Evolutionary conservation across 2,797 vertebrate genomes (phyloP), one percentile per base, ranked within the genome.

Genomic region (Xerus rutilus): DNA sequence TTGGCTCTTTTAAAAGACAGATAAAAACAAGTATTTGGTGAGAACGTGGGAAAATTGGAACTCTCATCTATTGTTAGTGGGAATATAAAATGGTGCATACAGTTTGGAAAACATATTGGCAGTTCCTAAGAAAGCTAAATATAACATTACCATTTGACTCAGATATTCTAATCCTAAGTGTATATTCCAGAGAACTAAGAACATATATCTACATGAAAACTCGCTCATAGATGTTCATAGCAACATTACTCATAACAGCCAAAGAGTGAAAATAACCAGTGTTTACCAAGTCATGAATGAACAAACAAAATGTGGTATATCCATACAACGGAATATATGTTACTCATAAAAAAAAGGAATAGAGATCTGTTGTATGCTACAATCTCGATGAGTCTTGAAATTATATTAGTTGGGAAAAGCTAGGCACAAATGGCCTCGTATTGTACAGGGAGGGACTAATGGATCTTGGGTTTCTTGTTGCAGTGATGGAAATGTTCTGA

Each of bases 111-210:
- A 79, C 15, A 67, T 1, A 57, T 49, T 23, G 35, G 45, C 47
- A 82, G 30, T 83, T 89, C 25, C 39, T 96, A 65, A 73, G 65
- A 87, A 86, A 52, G 30, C 39, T 59, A 81, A 94, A 43, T 15
- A 47, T 65, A 62, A 30, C 30, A 9, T 67, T 72, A 76, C 28
- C 32, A 39, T 52, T 11, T 85, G 28, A 70, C 12, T 52, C 39
- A 64, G 23, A 5, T 86, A 54, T 86, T 92, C 54, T 39, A 85
- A 74, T 84, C 21, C n/a, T 88, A 84, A 67, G 5, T 54, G 73
- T 76, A 25, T 81, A 76, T 11, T 70, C 77, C 83, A 88, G 52
- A 97, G 73, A 72, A 59, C 2, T n/a, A 20, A 94, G 92, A 45
- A 79, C 28, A 70, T 32, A 35, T 28, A 20, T 52, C 54, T 32